Percentiles rank a stretch among this genome's conserved stretches.
These are phyloP conservation scores for Chrysaora quinquecirrha DNA, from an alignment of 30 jellyfish, hydroid and myxozoan species.

Conservation along the genomic window DNA sequence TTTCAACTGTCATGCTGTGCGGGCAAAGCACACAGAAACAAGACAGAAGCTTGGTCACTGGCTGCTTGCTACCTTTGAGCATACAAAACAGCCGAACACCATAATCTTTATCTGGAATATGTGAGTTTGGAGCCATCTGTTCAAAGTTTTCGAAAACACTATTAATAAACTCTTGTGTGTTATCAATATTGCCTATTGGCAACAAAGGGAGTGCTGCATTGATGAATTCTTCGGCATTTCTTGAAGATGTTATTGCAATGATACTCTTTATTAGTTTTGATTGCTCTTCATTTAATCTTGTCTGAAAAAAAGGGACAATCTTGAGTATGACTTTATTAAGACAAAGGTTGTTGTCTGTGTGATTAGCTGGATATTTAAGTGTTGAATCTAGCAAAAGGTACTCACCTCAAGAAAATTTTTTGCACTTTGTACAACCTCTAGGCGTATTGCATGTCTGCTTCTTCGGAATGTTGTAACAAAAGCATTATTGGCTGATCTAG, in stretches of 20 bases:
- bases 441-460: slow-evolving; percentile 39
- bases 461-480: slow-evolving; percentile 40
- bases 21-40: slow-evolving; percentile 38
- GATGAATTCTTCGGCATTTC: background rate
- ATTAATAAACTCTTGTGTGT: slow-evolving; percentile 15
- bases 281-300: background rate
- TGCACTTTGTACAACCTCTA: slow-evolving; percentile 30
- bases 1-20: slow-evolving; percentile 46
- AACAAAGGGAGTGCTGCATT: slow-evolving; percentile 27
- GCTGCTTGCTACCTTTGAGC: slow-evolving; percentile 59
- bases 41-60: slow-evolving; percentile 35
- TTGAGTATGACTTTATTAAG: background rate
- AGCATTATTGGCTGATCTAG: slow-evolving; percentile 14
- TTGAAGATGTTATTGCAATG: background rate
- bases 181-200: slow-evolving; percentile 30
- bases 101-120: slow-evolving; percentile 34
- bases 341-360: background rate
- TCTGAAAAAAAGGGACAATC: background rate
- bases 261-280: background rate
- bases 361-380: no score
- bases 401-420: slow-evolving; percentile 38
- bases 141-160: slow-evolving; percentile 40
- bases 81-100: slow-evolving; percentile 34
- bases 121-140: slow-evolving; percentile 17
- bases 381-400: slow-evolving; percentile 34